These are phyloP conservation scores for Amblyjoppa fuscipennis DNA, from an alignment of 2,888 invertebrate genomes.

Conservation along the genomic window DNA sequence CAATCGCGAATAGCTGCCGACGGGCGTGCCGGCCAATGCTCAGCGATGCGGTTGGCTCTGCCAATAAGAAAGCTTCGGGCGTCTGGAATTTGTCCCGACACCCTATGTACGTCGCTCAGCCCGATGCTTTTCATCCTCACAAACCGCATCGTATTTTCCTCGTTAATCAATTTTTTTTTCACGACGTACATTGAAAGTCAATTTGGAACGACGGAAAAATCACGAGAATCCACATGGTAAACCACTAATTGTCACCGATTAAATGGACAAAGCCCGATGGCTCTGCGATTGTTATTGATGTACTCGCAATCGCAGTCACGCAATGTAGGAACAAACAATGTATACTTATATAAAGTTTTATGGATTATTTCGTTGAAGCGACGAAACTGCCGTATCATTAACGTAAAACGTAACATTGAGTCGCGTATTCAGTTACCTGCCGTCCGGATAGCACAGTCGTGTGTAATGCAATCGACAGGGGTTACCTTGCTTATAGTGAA, in stretches of 20 bases:
- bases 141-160: not conserved
- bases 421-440: not conserved
- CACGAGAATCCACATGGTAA: no score
- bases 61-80: not conserved
- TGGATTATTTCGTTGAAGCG: slow-evolving; percentile 60
- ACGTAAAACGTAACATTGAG: not conserved
- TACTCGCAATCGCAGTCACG: not conserved
- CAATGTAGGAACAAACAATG: not conserved
- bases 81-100: not conserved
- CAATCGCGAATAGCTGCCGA: slow-evolving; percentile 13
- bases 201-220: not conserved
- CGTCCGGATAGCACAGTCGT: not conserved
- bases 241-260: not conserved
- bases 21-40: not conserved
- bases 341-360: slow-evolving; percentile 41
- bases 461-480: not conserved
- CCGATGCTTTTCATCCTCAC: not conserved
- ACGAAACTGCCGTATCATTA: slow-evolving; percentile 27
- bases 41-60: not conserved
- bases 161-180: not conserved
- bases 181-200: not conserved
- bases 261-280: not conserved
- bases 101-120: not conserved
- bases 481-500: slow-evolving; percentile 5
- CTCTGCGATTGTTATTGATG: not conserved